Evolutionary conservation across 2,113 vertebrate genomes (phyloP).

Genomic region (Lates calcarifer): DNA sequence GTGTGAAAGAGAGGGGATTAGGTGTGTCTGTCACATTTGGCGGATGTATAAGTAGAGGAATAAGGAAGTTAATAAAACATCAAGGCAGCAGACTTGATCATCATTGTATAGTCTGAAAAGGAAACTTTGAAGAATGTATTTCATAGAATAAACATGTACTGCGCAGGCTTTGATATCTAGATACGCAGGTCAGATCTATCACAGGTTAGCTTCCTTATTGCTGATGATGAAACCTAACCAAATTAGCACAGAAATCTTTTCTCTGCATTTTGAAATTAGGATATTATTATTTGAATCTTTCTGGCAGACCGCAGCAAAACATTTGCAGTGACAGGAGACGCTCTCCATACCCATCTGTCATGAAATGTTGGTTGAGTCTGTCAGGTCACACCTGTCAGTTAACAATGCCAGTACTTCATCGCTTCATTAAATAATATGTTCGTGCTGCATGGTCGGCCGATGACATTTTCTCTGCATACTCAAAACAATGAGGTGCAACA

Average conservation of each 20-base stretch:
- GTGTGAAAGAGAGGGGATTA: neutral
- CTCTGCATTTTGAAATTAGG: neutral
- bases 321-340: neutral
- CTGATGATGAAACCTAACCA: neutral
- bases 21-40: neutral
- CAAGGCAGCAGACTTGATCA: neutral
- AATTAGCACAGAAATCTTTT: neutral
- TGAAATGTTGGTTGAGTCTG: slow-evolving; percentile 17
- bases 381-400: slow-evolving; percentile 30
- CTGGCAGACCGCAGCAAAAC: slow-evolving; percentile 1
- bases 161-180: neutral
- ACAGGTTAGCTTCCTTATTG: neutral
- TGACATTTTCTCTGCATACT: slow-evolving; percentile 14
- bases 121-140: neutral
- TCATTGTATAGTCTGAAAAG: neutral
- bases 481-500: neutral
- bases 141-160: neutral
- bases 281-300: neutral
- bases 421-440: slow-evolving; percentile 46
- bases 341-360: neutral
- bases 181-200: neutral
- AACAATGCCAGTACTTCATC: slow-evolving; percentile 37
- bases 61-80: neutral
- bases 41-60: slow-evolving; percentile 7
- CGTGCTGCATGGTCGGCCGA: neutral